Evolutionary conservation across 2,888 invertebrate genomes (phyloP).

Genomic region (Tanypteryx hageni): DNA sequence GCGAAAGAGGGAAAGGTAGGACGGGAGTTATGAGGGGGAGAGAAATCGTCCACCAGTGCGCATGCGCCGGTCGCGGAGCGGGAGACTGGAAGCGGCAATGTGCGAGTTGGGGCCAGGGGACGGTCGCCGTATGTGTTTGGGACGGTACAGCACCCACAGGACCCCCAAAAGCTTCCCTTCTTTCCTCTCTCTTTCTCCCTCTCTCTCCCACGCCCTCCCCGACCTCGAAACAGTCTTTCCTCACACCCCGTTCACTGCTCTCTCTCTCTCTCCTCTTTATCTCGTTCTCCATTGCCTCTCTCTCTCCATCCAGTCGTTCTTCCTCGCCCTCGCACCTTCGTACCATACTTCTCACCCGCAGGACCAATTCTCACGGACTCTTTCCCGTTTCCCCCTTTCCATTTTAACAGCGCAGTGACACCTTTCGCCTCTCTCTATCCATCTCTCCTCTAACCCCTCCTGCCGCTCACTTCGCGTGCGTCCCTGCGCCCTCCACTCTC

Average conservation of each 20-base stretch:
- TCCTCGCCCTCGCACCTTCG: background rate
- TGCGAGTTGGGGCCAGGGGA: conserved; percentile 27
- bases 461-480: background rate
- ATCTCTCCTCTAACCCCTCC: background rate
- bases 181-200: background rate
- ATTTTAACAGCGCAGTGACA: conserved; percentile 48
- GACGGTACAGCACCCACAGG: conserved; percentile 62
- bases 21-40: background rate
- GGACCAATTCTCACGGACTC: background rate
- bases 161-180: conserved; percentile 37
- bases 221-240: background rate
- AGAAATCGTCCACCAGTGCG: background rate
- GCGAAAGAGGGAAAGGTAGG: background rate
- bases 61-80: background rate
- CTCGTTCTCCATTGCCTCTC: conserved; percentile 6
- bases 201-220: no score
- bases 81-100: conserved; percentile 17
- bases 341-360: background rate
- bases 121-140: conserved; percentile 53
- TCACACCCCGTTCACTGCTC: background rate
- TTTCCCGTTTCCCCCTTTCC: conserved; percentile 45
- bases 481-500: background rate
- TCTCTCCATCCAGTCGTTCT: background rate
- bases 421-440: background rate
- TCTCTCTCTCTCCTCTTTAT: no score